A percentile compares a stretch with the other conserved stretches of the same genome.
phyloP scores from a whole-genome alignment of 2,797 vertebrate genomes.

The Cottoperca gobio region DNA sequence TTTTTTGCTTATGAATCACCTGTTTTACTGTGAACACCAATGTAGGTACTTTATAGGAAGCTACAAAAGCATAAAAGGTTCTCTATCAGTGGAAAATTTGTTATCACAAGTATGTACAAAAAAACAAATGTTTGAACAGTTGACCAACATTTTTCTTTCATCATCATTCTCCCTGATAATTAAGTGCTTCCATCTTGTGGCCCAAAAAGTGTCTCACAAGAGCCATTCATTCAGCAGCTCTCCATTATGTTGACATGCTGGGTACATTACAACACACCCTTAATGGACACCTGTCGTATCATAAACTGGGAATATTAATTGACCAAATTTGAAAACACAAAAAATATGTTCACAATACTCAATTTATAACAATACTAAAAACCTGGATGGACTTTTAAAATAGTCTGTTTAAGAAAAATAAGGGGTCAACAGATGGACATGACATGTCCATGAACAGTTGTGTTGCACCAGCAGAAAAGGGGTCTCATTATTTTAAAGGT shows the following conservation, averaged over 20 bases:
- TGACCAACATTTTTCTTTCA: background rate
- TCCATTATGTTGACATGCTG: slow-evolving; percentile 1
- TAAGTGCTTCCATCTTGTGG: slow-evolving; percentile 79
- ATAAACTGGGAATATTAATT: background rate
- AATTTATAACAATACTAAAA: background rate
- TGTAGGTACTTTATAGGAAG: slow-evolving; percentile 21
- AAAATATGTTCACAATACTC: slow-evolving; percentile 8
- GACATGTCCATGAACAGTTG: slow-evolving; percentile 6
- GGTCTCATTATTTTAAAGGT: slow-evolving; percentile 40
- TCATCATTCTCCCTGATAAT: slow-evolving; percentile 43
- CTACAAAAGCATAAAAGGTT: slow-evolving; percentile 47
- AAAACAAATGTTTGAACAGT: background rate
- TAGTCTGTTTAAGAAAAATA: background rate
- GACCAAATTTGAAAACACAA: slow-evolving; percentile 12
- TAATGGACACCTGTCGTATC: slow-evolving; percentile 17
- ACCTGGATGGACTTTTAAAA: background rate
- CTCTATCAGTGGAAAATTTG: slow-evolving; percentile 4
- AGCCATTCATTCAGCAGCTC: slow-evolving; percentile 27
- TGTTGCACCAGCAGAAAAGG: slow-evolving; percentile 25
- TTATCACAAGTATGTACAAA: slow-evolving; percentile 26
- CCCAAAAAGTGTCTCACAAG: slow-evolving; percentile 43
- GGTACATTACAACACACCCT: slow-evolving; percentile 10
- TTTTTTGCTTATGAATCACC: slow-evolving; percentile 15
- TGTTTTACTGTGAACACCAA: slow-evolving; percentile 4
- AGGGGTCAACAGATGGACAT: slow-evolving; percentile 6